phyloP scores from a whole-genome alignment of 2,888 invertebrate species.

The Bibio marci region DNA sequence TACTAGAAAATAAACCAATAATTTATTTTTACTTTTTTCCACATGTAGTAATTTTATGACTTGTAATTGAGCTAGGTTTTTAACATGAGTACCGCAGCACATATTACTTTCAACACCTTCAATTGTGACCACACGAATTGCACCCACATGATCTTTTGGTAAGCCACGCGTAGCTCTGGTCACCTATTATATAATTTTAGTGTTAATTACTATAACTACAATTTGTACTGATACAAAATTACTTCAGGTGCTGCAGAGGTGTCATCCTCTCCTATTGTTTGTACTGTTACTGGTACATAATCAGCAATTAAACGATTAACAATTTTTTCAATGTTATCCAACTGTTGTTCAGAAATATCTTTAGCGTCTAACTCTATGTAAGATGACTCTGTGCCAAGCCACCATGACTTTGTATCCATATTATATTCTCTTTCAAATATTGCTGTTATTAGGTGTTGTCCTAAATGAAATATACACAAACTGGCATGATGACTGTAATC shows the following conservation, averaged over 20 bases:
- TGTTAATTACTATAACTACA: too few relatives aligned
- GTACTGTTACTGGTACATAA: slow-evolving; percentile 43
- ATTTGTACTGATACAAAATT: neutral
- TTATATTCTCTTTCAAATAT: slow-evolving; percentile 51
- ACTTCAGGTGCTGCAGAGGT: slow-evolving; percentile 26
- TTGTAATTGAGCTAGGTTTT: slow-evolving; percentile 51
- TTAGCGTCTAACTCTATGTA: slow-evolving; percentile 49
- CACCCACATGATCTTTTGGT: slow-evolving; percentile 62
- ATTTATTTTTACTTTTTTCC: slow-evolving; percentile 56
- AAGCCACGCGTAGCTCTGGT: slow-evolving; percentile 37
- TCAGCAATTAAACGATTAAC: slow-evolving; percentile 52
- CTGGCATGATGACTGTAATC: too few relatives aligned
- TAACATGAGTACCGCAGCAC: slow-evolving; percentile 81
- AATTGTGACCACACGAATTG: slow-evolving; percentile 60
- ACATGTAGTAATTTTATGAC: slow-evolving; percentile 44
- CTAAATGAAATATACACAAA: too few relatives aligned
- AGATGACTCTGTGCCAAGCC: slow-evolving; percentile 57
- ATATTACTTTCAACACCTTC: slow-evolving; percentile 60
- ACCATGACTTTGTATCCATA: slow-evolving; percentile 62
- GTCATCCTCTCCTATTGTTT: slow-evolving; percentile 39
- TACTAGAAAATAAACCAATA: slow-evolving; percentile 49
- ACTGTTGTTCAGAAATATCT: slow-evolving; percentile 33
- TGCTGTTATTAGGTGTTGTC: slow-evolving; percentile 71
- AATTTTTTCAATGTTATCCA: slow-evolving; percentile 37
- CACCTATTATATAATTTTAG: neutral